Conservation (phyloP, 37 sponge, comb jelly and placozoan species). For the Halichondria panicea region DNA sequence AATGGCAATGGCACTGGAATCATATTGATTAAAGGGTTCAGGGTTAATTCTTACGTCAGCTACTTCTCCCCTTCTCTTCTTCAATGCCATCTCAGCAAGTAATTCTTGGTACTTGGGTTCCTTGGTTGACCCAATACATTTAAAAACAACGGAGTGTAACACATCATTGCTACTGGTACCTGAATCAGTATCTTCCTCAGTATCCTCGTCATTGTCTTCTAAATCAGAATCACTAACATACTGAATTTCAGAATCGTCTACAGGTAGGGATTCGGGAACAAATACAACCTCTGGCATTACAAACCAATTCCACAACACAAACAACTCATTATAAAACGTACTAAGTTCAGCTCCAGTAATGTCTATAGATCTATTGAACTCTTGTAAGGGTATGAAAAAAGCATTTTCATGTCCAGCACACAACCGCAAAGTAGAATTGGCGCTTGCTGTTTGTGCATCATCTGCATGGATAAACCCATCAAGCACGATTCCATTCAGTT, state of each 20-base stretch:
- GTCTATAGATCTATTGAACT: too few species aligned
- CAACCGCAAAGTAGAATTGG: not conserved
- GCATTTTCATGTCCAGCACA: not conserved
- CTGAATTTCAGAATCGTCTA: not conserved
- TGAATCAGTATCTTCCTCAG: not conserved
- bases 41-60: not conserved
- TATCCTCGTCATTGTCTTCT: not conserved
- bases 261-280: not conserved
- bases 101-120: not conserved
- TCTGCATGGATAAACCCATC: not conserved
- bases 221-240: not conserved
- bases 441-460: not conserved
- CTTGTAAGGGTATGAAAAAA: too few species aligned
- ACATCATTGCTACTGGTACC: not conserved
- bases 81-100: not conserved
- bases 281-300: too few species aligned
- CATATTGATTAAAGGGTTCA: not conserved
- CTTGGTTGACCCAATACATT: conserved; percentile 9
- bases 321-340: too few species aligned
- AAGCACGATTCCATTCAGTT: not conserved
- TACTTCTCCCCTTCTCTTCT: not conserved
- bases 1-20: conserved; percentile 4
- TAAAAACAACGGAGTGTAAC: conserved; percentile 1
- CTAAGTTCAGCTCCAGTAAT: too few species aligned
- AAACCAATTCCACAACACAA: too few species aligned